Evolutionary conservation across 2,888 invertebrate species (phyloP).

Genomic region (Volucella inanis): DNA sequence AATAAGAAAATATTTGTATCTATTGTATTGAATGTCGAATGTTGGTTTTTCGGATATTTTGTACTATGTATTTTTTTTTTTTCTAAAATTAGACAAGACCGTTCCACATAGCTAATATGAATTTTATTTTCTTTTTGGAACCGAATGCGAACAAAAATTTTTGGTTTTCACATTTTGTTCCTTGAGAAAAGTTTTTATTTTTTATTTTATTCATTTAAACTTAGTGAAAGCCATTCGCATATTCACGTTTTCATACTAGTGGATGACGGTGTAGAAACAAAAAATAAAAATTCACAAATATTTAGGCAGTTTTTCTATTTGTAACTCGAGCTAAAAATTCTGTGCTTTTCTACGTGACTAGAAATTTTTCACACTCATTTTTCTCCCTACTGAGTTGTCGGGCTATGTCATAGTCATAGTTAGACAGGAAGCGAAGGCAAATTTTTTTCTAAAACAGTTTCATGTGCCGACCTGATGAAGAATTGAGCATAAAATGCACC

Average conservation of each 20-base stretch:
- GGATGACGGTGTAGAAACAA: conserved; percentile 1
- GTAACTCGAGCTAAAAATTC: conserved; percentile 58
- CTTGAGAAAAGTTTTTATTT: conserved; percentile 17
- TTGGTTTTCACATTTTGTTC: conserved; percentile 30
- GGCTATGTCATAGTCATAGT: conserved; percentile 21
- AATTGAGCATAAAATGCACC: conserved; percentile 56
- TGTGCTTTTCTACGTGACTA: conserved; percentile 30
- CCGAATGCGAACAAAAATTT: conserved; percentile 56
- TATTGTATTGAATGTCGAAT: conserved; percentile 74
- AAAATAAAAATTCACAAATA: conserved; percentile 30
- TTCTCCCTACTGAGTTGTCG: conserved; percentile 17
- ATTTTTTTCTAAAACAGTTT: conserved; percentile 33
- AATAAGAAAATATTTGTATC: conserved; percentile 36
- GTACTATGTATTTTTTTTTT: conserved; percentile 18
- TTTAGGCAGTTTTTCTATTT: conserved; percentile 65
- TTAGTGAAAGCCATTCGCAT: conserved; percentile 46
- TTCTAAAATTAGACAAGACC: conserved; percentile 68
- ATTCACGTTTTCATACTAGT: conserved; percentile 18
- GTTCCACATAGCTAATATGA: conserved; percentile 69
- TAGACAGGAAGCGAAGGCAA: conserved; percentile 35
- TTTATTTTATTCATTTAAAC: background rate
- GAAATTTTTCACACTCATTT: conserved; percentile 36
- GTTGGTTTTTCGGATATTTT: conserved; percentile 40
- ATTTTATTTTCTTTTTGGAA: conserved; percentile 59
- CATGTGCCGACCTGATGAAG: conserved; percentile 58